A percentile compares a stretch with the other conserved stretches of the same genome.
phyloP scores from a whole-genome alignment of 2,888 invertebrate species.

The Baccha elongata region DNA sequence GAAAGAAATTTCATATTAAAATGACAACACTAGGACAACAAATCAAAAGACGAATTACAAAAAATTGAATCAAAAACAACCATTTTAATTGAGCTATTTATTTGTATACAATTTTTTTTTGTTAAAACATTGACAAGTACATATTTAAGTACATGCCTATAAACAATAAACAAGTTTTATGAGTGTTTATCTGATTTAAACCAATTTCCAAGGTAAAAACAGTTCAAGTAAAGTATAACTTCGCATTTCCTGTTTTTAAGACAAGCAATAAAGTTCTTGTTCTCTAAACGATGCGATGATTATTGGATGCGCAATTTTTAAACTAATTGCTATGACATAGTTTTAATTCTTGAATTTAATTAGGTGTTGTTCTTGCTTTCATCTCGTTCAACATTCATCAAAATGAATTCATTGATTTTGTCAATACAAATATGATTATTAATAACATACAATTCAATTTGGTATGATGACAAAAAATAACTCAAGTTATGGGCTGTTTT shows the following conservation, averaged over 20 bases:
- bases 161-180: slow-evolving; percentile 11
- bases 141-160: slow-evolving; percentile 10
- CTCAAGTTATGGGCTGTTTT: background rate
- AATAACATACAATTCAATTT: too few relatives aligned
- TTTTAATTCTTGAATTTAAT: background rate
- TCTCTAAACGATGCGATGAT: background rate
- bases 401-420: too few relatives aligned
- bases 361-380: too few relatives aligned
- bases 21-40: background rate
- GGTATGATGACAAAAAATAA: too few relatives aligned
- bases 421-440: too few relatives aligned
- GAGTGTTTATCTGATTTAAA: slow-evolving; percentile 10
- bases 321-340: slow-evolving; percentile 9
- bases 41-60: background rate
- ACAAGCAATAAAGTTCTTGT: background rate
- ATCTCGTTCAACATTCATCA: too few relatives aligned
- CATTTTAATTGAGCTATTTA: slow-evolving; percentile 18
- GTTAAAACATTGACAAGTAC: slow-evolving; percentile 10
- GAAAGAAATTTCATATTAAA: too few relatives aligned
- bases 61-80: background rate
- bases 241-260: slow-evolving; percentile 49
- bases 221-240: slow-evolving; percentile 18
- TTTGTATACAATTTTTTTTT: background rate
- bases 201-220: slow-evolving; percentile 20
- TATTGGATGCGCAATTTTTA: slow-evolving; percentile 14